A percentile compares a stretch with the other conserved stretches of the same genome.
Conservation (phyloP, 2,113 vertebrate species). For the Arvicanthis niloticus region DNA sequence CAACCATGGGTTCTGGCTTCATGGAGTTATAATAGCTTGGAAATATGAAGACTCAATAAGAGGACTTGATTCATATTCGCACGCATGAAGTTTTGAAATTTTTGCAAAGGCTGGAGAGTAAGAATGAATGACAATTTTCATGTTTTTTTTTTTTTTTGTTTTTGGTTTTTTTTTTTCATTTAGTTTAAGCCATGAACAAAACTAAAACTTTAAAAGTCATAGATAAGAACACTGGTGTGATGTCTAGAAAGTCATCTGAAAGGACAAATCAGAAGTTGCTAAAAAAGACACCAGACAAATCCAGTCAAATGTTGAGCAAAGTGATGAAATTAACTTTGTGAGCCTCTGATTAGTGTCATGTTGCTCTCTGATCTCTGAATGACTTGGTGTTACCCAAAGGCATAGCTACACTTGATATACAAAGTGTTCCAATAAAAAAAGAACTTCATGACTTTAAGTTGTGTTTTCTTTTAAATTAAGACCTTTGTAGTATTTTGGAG, state of each 20-base stretch:
- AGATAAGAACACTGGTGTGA: not conserved
- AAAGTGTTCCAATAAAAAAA: not conserved
- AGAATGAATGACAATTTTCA: not conserved
- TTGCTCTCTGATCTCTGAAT: not conserved
- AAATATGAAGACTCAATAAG: not conserved
- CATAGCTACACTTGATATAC: not conserved
- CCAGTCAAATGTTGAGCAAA: not conserved
- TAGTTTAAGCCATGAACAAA: constrained; percentile 39
- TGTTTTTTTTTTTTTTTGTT: not conserved
- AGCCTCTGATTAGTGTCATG: not conserved
- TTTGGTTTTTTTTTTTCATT: not conserved
- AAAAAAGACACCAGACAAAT: not conserved
- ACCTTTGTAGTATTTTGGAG: constrained; percentile 17
- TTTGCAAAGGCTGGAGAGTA: not conserved
- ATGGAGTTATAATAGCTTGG: not conserved
- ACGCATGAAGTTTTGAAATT: not conserved
- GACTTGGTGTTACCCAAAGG: not conserved
- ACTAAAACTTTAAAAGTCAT: constrained; percentile 14
- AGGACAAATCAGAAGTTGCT: constrained; percentile 36
- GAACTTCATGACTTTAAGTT: constrained; percentile 1
- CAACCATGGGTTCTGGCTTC: not conserved
- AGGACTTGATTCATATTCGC: not conserved
- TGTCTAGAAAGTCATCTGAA: not conserved
- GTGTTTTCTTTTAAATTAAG: not conserved
- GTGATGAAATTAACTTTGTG: not conserved